phyloP scores from a whole-genome alignment of 2,797 vertebrate species.

The Cirrhinus mrigala region DNA sequence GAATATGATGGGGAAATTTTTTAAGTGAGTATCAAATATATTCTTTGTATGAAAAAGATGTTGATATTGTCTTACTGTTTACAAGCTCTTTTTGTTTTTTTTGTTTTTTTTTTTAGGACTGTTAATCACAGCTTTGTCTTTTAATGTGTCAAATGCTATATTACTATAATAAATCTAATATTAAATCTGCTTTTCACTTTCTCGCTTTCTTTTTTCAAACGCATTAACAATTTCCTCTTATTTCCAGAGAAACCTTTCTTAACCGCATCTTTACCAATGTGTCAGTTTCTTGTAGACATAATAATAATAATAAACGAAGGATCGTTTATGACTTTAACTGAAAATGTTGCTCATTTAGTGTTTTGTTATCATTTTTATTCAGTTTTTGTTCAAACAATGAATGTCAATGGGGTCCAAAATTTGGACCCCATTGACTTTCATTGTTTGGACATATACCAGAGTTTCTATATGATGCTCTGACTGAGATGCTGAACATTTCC shows the following conservation, averaged over 20 bases:
- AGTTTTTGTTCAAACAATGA: not conserved
- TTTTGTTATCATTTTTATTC: not conserved
- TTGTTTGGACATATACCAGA: slow-evolving; percentile 3
- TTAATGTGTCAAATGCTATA: not conserved
- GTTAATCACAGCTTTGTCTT: not conserved
- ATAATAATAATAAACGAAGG: not conserved
- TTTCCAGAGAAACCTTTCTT: not conserved
- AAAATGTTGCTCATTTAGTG: not conserved
- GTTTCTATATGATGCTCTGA: slow-evolving; percentile 34
- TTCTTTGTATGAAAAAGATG: not conserved
- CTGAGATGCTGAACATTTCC: slow-evolving; percentile 33
- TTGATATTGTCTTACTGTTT: not conserved
- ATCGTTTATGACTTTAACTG: not conserved
- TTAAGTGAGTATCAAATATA: slow-evolving; percentile 14
- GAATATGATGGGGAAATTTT: not conserved
- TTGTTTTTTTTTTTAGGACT: not conserved
- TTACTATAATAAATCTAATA: not conserved
- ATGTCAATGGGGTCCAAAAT: not conserved
- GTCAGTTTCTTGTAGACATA: not conserved
- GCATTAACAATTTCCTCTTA: not conserved
- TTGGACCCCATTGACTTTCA: not conserved
- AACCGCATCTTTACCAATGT: not conserved
- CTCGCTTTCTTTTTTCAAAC: not conserved
- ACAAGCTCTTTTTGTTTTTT: not conserved
- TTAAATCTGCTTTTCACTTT: not conserved